Conservation (phyloP, 2,797 vertebrate genomes). For the Hyperoplus lanceolatus region DNA sequence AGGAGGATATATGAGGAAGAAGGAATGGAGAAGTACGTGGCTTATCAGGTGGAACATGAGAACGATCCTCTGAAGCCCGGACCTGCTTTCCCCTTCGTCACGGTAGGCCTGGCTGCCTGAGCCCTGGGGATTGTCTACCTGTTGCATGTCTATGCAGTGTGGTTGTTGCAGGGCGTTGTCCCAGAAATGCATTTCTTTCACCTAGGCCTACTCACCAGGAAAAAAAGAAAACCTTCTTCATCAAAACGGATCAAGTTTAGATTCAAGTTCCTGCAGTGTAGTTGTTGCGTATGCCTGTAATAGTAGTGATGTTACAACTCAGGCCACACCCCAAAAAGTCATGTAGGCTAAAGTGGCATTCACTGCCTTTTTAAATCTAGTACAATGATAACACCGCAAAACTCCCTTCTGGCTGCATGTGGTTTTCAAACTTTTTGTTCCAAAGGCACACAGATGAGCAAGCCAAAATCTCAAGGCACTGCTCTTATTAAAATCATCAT, state of each 20-base stretch:
- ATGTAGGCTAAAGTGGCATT: too few relatives aligned
- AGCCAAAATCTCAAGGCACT: too few relatives aligned
- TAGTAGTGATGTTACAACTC: neutral
- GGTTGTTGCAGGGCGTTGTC: constrained; percentile 22
- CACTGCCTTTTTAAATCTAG: neutral
- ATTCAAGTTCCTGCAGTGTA: too few relatives aligned
- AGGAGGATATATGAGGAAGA: constrained; percentile 89
- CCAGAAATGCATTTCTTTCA: neutral
- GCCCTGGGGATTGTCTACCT: neutral
- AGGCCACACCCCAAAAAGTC: neutral
- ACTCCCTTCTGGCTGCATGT: too few relatives aligned
- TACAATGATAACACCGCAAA: neutral
- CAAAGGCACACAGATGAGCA: too few relatives aligned
- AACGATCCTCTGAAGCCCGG: constrained; percentile 89
- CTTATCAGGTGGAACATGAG: constrained; percentile 90
- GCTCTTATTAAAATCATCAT: too few relatives aligned
- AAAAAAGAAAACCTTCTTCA: neutral
- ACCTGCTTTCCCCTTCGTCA: constrained; percentile 93
- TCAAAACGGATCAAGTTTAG: neutral
- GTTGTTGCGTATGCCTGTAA: neutral
- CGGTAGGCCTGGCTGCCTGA: constrained; percentile 81
- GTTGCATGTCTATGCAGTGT: neutral
- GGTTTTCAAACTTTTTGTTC: too few relatives aligned
- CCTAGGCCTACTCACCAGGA: neutral
- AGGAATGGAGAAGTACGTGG: constrained; percentile 93